Evolutionary conservation across 2,888 invertebrate genomes (phyloP).

Genomic region (Lucinisca nassula): DNA sequence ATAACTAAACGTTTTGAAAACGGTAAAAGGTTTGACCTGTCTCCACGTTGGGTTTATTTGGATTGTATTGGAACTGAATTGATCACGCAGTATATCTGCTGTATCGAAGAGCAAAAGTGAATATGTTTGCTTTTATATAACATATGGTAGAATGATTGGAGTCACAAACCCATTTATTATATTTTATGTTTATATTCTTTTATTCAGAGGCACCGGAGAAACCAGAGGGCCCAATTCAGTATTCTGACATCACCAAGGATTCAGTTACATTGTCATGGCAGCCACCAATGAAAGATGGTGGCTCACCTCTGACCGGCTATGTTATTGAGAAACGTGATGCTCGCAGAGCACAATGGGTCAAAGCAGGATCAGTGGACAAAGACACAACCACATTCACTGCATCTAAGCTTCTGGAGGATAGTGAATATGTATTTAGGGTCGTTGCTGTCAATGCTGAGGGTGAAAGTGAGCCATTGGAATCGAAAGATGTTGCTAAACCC

Average conservation of each 20-base stretch:
- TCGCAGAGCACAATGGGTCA: slow-evolving; percentile 96
- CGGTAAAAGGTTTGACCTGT: no score
- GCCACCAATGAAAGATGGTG: slow-evolving; percentile 86
- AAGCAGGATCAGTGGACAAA: slow-evolving; percentile 74
- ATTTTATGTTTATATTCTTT: no score
- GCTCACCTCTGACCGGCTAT: slow-evolving; percentile 80
- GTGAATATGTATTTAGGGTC: slow-evolving; percentile 85
- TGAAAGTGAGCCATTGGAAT: slow-evolving; percentile 78
- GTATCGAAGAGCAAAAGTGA: no score
- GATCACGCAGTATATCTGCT: no score
- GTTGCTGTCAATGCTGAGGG: slow-evolving; percentile 86
- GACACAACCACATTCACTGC: slow-evolving; percentile 78
- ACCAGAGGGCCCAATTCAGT: slow-evolving; percentile 74
- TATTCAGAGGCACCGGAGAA: slow-evolving; percentile 75
- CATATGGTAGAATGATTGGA: no score
- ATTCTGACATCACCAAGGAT: slow-evolving; percentile 73
- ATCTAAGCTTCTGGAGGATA: slow-evolving; percentile 91
- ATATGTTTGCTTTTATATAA: no score
- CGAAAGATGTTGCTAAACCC: slow-evolving; percentile 73
- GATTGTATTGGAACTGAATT: no score
- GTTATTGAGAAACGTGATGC: slow-evolving; percentile 91
- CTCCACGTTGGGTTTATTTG: no score
- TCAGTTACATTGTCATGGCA: slow-evolving; percentile 84
- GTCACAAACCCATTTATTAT: no score
- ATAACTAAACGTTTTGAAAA: no score